Conservation (phyloP, 2,113 vertebrate genomes). For the Eubucco bourcierii region DNA sequence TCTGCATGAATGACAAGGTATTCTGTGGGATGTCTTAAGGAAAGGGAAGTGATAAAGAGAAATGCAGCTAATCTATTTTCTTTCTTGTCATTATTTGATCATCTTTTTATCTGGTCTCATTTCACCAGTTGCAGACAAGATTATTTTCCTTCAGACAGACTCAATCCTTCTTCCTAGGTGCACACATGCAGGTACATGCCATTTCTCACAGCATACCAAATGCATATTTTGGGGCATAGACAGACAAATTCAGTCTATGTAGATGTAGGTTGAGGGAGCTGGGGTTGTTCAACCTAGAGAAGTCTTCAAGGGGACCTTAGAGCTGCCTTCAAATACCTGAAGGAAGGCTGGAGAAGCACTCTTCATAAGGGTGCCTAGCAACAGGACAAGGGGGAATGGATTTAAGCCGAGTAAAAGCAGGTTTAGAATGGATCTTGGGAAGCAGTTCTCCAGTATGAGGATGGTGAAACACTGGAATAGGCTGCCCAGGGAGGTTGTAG, state of each 20-base stretch:
- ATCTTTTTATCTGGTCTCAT: constrained; percentile 50
- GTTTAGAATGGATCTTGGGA: too few species aligned
- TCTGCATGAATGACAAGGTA: neutral
- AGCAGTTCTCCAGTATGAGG: too few species aligned
- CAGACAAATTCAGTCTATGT: neutral
- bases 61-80: constrained; percentile 30
- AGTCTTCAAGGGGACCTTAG: too few species aligned
- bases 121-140: constrained; percentile 55
- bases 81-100: constrained; percentile 19
- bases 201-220: neutral
- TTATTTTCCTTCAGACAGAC: constrained; percentile 12
- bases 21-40: neutral
- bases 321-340: too few species aligned
- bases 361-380: too few species aligned
- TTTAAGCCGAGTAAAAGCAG: too few species aligned
- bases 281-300: too few species aligned
- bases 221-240: neutral
- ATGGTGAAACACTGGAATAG: too few species aligned
- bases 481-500: too few species aligned
- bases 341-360: too few species aligned
- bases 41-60: constrained; percentile 29
- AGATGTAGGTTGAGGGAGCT: too few species aligned
- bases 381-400: too few species aligned
- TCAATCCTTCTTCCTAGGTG: neutral
- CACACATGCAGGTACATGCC: accelerated